These are phyloP conservation scores for Tineola bisselliella DNA, from an alignment of 2,888 invertebrate species.

Conservation along the genomic window DNA sequence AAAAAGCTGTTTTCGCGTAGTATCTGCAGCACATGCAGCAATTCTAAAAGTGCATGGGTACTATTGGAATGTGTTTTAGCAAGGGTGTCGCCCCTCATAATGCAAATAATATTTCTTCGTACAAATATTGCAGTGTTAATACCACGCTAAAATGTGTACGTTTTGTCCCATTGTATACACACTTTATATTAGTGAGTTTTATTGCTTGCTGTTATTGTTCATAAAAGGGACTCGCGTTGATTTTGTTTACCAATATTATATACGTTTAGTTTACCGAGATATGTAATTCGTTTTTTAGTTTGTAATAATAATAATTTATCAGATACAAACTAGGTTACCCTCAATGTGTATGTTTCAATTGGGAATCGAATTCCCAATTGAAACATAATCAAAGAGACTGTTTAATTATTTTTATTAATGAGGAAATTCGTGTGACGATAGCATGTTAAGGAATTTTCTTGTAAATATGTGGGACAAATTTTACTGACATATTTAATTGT, in stretches of 20 bases:
- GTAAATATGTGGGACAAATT: too few relatives aligned
- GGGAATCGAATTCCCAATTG: too few relatives aligned
- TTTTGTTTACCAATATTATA: slow-evolving; percentile 16
- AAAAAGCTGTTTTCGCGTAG: too few relatives aligned
- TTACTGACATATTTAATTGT: too few relatives aligned
- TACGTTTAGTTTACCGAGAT: background rate
- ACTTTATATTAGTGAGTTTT: slow-evolving; percentile 46
- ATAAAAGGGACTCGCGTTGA: slow-evolving; percentile 35
- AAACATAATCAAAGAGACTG: too few relatives aligned
- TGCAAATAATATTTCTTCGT: slow-evolving; percentile 62
- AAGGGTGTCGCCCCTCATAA: slow-evolving; percentile 40
- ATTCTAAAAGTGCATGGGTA: slow-evolving; percentile 38
- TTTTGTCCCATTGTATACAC: slow-evolving; percentile 45
- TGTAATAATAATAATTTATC: too few relatives aligned
- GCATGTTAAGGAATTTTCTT: too few relatives aligned
- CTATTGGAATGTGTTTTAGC: slow-evolving; percentile 10
- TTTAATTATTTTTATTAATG: too few relatives aligned
- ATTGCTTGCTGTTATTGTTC: slow-evolving; percentile 48
- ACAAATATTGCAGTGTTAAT: slow-evolving; percentile 62
- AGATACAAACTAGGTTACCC: too few relatives aligned
- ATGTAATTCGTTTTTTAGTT: too few relatives aligned
- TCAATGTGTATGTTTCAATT: too few relatives aligned
- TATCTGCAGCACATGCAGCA: slow-evolving; percentile 21
- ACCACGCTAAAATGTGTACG: slow-evolving; percentile 48
- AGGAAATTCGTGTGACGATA: too few relatives aligned